Evolutionary conservation across 2,113 vertebrate species (phyloP).

Genomic region (Brevimyrus niger): DNA sequence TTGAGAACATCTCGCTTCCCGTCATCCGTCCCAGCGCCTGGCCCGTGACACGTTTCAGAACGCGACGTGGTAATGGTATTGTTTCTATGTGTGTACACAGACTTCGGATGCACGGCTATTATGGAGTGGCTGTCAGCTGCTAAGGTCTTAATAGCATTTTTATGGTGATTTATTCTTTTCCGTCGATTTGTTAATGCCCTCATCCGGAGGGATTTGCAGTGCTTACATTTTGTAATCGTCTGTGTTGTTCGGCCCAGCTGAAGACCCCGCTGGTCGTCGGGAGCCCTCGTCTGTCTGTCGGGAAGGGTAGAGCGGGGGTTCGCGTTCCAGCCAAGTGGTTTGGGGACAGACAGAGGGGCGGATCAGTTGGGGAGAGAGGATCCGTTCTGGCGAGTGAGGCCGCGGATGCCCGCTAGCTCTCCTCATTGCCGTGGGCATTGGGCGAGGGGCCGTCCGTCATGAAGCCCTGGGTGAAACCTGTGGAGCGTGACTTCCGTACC

Average conservation of each 20-base stretch:
- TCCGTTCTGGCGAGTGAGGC: not conserved
- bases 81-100: not conserved
- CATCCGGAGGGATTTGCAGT: constrained; percentile 11
- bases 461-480: not conserved
- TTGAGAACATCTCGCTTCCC: too few species aligned
- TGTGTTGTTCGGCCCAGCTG: not conserved
- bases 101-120: not conserved
- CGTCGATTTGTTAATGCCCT: constrained; percentile 10
- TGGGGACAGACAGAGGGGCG: not conserved
- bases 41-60: not conserved
- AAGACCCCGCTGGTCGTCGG: not conserved
- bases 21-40: not conserved
- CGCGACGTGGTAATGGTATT: not conserved
- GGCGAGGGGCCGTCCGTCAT: not conserved
- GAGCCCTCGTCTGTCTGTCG: not conserved
- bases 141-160: constrained; percentile 14
- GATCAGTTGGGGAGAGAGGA: not conserved
- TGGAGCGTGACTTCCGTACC: not conserved
- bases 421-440: not conserved
- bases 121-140: not conserved
- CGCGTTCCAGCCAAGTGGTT: not conserved
- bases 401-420: not conserved
- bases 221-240: constrained; percentile 10
- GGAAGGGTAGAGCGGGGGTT: not conserved
- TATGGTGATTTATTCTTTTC: constrained; percentile 16